A percentile compares a stretch with the other conserved stretches of the same genome.
Evolutionary conservation across 2,797 vertebrate genomes (phyloP).

Genomic region (Crocodylus rhombifer): DNA sequence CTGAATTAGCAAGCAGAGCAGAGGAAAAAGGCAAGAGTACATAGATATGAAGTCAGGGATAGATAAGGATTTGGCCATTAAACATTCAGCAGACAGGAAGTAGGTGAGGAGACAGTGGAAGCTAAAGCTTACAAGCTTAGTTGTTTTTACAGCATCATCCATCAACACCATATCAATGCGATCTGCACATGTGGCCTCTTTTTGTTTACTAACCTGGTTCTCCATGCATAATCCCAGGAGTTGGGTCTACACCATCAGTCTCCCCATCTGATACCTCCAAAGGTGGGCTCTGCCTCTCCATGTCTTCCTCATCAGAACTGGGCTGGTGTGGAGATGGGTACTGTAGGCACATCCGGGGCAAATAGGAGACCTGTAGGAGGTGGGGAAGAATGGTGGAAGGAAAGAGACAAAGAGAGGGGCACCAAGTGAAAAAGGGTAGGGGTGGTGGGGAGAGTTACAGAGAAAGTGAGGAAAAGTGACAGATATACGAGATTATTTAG

Average conservation of each 20-base stretch:
- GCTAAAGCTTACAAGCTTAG: background rate
- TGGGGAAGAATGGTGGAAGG: background rate
- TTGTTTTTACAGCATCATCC: background rate
- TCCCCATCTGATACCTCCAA: slow-evolving; percentile 97
- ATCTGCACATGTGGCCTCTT: background rate
- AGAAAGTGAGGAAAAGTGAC: background rate
- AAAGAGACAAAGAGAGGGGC: background rate
- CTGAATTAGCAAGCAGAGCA: background rate
- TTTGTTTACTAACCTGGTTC: slow-evolving; percentile 88
- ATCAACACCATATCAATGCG: background rate
- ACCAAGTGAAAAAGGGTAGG: background rate
- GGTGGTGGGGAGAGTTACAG: background rate
- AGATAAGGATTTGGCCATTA: background rate
- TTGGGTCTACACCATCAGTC: slow-evolving; percentile 87
- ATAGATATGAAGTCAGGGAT: background rate
- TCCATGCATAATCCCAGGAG: slow-evolving; percentile 85
- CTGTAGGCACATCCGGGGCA: slow-evolving; percentile 85
- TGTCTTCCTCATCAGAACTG: slow-evolving; percentile 96
- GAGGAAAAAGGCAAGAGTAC: background rate
- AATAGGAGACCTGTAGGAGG: slow-evolving; percentile 85
- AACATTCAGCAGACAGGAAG: background rate
- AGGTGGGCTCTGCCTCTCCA: slow-evolving; percentile 89
- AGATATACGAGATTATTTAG: background rate
- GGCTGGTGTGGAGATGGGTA: slow-evolving; percentile 88
- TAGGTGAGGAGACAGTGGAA: background rate